Evolutionary conservation across 2,888 invertebrate genomes (phyloP).

Genomic region (Celastrina argiolus): DNA sequence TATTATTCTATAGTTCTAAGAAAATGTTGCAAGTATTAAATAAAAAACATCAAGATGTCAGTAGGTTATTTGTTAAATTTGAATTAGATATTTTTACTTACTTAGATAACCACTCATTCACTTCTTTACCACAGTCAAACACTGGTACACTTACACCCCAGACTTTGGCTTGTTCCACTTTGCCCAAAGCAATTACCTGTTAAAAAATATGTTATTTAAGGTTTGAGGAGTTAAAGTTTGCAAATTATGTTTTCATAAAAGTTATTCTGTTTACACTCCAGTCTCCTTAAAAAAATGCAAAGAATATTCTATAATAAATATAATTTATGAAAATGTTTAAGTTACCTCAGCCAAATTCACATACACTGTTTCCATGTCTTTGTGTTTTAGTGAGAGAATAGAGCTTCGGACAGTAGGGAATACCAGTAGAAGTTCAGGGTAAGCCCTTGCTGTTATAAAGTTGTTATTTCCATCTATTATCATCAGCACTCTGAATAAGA

Average conservation of each 20-base stretch:
- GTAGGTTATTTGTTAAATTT: no score
- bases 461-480: conserved; percentile 74
- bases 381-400: conserved; percentile 73
- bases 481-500: conserved; percentile 70
- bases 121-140: conserved; percentile 84
- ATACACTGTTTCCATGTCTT: conserved; percentile 73
- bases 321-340: background rate
- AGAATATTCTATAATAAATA: no score
- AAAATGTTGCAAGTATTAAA: no score
- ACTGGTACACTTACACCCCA: conserved; percentile 79
- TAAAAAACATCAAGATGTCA: background rate
- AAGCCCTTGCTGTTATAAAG: conserved; percentile 77
- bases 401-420: conserved; percentile 69
- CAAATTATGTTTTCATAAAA: no score
- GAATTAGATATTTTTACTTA: conserved; percentile 39
- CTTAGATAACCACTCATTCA: conserved; percentile 85
- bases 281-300: no score
- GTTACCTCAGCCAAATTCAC: conserved; percentile 73
- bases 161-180: conserved; percentile 63
- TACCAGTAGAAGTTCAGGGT: conserved; percentile 75
- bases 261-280: no score
- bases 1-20: no score
- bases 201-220: no score
- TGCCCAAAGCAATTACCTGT: conserved; percentile 48
- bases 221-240: no score